A percentile compares a stretch with the other conserved stretches of the same genome.
phyloP scores from a whole-genome alignment of 2,888 invertebrate genomes.

The Spodoptera picta region DNA sequence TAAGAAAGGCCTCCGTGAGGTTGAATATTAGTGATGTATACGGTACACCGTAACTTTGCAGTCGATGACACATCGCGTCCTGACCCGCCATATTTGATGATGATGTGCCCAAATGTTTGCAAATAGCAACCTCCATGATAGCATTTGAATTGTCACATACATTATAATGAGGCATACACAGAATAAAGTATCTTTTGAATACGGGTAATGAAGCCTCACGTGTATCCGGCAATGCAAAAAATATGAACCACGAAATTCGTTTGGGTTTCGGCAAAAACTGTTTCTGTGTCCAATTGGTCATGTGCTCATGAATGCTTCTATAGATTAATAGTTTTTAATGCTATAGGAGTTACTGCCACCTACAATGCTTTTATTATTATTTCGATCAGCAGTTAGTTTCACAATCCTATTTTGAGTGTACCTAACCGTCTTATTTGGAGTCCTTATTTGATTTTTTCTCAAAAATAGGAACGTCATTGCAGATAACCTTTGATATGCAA shows the following conservation, averaged over 20 bases:
- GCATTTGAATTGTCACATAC: constrained; percentile 66
- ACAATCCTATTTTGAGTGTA: not conserved
- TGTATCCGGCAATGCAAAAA: constrained; percentile 36
- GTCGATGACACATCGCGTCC: constrained; percentile 75
- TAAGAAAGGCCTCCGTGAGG: constrained; percentile 63
- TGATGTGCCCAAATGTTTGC: constrained; percentile 53
- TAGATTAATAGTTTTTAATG: not conserved
- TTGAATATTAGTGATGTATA: constrained; percentile 53
- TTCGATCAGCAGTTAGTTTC: not conserved
- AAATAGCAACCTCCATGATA: constrained; percentile 50
- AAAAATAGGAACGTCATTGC: not conserved
- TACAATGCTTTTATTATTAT: constrained; percentile 3
- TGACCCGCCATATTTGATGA: constrained; percentile 57
- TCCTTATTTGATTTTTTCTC: no score
- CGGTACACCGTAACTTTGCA: constrained; percentile 18
- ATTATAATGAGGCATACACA: constrained; percentile 63
- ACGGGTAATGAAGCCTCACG: constrained; percentile 42
- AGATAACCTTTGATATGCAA: constrained; percentile 42
- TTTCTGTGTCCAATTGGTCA: constrained; percentile 24
- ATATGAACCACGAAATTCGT: constrained; percentile 34
- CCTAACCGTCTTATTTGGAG: no score
- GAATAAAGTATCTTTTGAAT: constrained; percentile 45
- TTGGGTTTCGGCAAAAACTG: constrained; percentile 20
- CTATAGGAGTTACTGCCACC: not conserved
- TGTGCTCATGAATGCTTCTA: constrained; percentile 18